phyloP scores from a whole-genome alignment of 2,797 vertebrate species.

The Sebastes nivosus region DNA sequence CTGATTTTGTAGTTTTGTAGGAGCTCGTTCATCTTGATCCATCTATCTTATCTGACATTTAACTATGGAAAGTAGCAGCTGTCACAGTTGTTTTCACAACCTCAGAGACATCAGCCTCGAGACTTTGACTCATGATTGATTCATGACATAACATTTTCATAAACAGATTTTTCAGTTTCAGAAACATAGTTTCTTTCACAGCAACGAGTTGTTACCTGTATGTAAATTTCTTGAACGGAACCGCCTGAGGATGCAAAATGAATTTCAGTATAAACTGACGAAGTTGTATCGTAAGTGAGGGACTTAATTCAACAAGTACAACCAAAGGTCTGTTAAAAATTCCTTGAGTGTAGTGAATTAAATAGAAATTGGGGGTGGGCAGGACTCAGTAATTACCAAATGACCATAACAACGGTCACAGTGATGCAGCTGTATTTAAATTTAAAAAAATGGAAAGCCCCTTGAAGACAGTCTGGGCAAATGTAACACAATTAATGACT shows the following conservation, averaged over 20 bases:
- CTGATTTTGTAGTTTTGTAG: not conserved
- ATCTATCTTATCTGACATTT: not conserved
- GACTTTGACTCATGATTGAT: not conserved
- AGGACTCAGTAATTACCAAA: slow-evolving; percentile 15
- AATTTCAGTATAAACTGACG: not conserved
- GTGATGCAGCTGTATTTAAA: slow-evolving; percentile 27
- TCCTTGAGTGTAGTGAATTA: slow-evolving; percentile 2
- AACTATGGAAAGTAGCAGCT: not conserved
- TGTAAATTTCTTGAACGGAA: not conserved
- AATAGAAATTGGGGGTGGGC: not conserved
- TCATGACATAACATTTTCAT: not conserved
- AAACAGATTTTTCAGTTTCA: not conserved
- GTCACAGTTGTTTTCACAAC: not conserved
- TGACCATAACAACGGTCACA: slow-evolving; percentile 3
- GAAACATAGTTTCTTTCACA: not conserved
- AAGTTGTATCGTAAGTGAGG: not conserved
- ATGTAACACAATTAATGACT: slow-evolving; percentile 18
- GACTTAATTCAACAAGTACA: not conserved
- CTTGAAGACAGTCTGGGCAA: slow-evolving; percentile 13
- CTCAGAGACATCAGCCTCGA: not conserved
- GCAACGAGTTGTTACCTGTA: not conserved
- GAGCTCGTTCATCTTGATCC: not conserved
- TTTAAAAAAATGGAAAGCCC: slow-evolving; percentile 44
- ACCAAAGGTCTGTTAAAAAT: not conserved
- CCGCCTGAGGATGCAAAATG: not conserved